phyloP scores from a whole-genome alignment of 2,113 vertebrate species.

The Entomyzon cyanotis region DNA sequence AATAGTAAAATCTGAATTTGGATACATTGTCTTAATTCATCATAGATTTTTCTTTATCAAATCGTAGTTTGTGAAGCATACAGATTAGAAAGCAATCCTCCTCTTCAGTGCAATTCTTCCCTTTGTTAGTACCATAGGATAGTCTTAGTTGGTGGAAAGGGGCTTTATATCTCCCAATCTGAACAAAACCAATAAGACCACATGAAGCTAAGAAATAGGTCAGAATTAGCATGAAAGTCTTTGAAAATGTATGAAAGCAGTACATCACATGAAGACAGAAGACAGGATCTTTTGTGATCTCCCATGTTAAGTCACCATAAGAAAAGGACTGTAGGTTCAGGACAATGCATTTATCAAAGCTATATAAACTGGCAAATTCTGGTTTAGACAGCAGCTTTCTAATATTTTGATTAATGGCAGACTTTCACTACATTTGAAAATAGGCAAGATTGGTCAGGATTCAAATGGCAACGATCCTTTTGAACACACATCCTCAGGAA shows the following conservation, averaged over 20 bases:
- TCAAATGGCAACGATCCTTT: no score
- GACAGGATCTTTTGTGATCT: not conserved
- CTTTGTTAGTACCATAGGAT: conserved; percentile 98
- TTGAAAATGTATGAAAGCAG: not conserved
- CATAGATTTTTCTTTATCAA: conserved; percentile 99
- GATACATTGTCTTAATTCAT: conserved; percentile 95
- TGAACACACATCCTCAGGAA: no score
- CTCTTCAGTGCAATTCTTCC: conserved; percentile 98
- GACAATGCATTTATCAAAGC: not conserved
- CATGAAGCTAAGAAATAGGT: not conserved
- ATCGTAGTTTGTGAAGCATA: conserved; percentile 98
- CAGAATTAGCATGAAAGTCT: not conserved
- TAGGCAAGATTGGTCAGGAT: no score
- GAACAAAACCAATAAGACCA: not conserved
- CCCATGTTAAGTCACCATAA: not conserved
- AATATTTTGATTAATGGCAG: no score
- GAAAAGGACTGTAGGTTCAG: not conserved
- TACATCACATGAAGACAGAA: not conserved
- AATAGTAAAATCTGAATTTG: conserved; percentile 99
- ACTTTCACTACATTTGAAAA: no score
- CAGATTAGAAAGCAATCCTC: conserved; percentile 98
- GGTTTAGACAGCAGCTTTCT: no score
- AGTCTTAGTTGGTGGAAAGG: conserved; percentile 97
- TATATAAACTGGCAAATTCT: not conserved
- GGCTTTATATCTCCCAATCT: conserved; percentile 98